Percentiles rank a stretch among this genome's conserved stretches.
Conservation (phyloP, 2,888 invertebrate species). For the Stenotaenia linearis region DNA sequence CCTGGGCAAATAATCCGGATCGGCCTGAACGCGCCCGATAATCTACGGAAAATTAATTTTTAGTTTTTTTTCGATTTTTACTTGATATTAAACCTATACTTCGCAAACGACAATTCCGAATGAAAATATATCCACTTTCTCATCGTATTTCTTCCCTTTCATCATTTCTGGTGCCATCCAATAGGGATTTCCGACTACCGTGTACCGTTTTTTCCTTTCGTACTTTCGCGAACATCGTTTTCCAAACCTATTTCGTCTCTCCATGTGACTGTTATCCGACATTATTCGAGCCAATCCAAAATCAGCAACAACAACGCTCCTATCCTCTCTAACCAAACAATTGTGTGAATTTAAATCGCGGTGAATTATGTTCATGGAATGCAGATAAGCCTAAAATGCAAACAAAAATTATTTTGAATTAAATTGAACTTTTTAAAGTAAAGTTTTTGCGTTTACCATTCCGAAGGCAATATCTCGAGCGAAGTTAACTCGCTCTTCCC, state of each 20-base stretch:
- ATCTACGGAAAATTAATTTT: constrained; percentile 60
- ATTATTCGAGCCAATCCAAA: constrained; percentile 77
- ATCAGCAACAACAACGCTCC: constrained; percentile 89
- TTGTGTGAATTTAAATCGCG: constrained; percentile 92
- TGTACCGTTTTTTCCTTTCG: constrained; percentile 78
- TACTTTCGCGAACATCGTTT: constrained; percentile 56
- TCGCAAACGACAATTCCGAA: constrained; percentile 93
- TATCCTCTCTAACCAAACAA: constrained; percentile 85
- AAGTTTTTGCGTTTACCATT: too few relatives aligned
- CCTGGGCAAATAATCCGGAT: constrained; percentile 87
- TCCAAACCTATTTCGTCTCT: constrained; percentile 38
- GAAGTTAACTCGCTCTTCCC: constrained; percentile 74
- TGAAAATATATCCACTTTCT: constrained; percentile 92
- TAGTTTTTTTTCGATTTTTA: too few relatives aligned
- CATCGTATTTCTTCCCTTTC: constrained; percentile 91
- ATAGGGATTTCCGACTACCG: constrained; percentile 93
- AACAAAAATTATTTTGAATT: neutral
- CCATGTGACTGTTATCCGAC: constrained; percentile 38
- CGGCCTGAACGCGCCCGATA: constrained; percentile 88
- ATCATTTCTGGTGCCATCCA: constrained; percentile 99
- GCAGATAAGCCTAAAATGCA: constrained; percentile 60
- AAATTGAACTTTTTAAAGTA: neutral
- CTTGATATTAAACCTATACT: too few relatives aligned
- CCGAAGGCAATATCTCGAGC: constrained; percentile 89
- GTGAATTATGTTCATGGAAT: constrained; percentile 91